phyloP scores from a whole-genome alignment of 2,888 invertebrate genomes.

The Macaria liturata region DNA sequence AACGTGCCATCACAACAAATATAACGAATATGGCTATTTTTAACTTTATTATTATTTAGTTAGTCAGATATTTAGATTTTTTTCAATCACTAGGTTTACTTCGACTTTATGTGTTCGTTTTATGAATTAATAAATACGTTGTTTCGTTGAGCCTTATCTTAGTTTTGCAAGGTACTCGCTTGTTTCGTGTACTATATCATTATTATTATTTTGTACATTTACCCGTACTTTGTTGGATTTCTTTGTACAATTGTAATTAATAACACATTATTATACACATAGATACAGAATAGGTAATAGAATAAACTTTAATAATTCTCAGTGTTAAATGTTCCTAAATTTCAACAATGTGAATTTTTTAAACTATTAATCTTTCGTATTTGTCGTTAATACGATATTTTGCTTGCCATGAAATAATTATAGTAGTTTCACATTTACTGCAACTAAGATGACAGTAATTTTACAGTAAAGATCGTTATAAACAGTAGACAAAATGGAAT shows the following conservation, averaged over 20 bases:
- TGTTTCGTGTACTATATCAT: slow-evolving; percentile 34
- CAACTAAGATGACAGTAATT: slow-evolving; percentile 31
- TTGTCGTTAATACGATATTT: slow-evolving; percentile 53
- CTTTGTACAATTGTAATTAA: slow-evolving; percentile 66
- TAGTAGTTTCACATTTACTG: slow-evolving; percentile 45
- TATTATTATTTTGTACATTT: slow-evolving; percentile 45
- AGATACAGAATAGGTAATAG: slow-evolving; percentile 71
- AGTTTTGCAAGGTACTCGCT: slow-evolving; percentile 40
- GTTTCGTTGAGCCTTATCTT: slow-evolving; percentile 56
- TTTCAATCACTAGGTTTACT: slow-evolving; percentile 62
- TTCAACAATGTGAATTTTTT: slow-evolving; percentile 74
- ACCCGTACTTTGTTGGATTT: slow-evolving; percentile 54
- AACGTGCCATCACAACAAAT: slow-evolving; percentile 72
- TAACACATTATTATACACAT: slow-evolving; percentile 54
- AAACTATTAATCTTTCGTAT: slow-evolving; percentile 50
- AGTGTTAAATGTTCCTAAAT: slow-evolving; percentile 83
- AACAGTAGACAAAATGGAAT: slow-evolving; percentile 23
- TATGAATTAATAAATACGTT: slow-evolving; percentile 38
- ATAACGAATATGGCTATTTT: slow-evolving; percentile 72
- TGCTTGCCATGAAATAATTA: slow-evolving; percentile 74
- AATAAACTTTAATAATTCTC: slow-evolving; percentile 75
- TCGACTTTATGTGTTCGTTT: slow-evolving; percentile 70
- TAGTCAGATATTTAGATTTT: slow-evolving; percentile 60
- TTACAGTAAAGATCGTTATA: slow-evolving; percentile 18
- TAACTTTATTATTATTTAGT: slow-evolving; percentile 59